A percentile compares a stretch with the other conserved stretches of the same genome.
These are phyloP conservation scores for Tenthredo scrophulariae DNA, from an alignment of 2,888 invertebrate genomes.

Conservation along the genomic window DNA sequence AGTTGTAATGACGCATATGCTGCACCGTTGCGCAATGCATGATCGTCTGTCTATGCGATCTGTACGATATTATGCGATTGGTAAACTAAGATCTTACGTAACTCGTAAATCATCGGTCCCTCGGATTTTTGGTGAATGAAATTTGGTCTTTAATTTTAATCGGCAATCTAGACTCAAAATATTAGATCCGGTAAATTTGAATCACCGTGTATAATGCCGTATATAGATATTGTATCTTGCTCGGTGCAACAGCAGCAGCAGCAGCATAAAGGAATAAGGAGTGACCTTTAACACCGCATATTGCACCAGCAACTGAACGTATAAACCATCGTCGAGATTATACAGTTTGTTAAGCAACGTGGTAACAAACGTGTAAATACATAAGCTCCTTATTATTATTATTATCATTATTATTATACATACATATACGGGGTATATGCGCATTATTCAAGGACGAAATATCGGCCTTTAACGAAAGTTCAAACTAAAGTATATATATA, in stretches of 20 bases:
- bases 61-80: too few relatives aligned
- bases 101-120: too few relatives aligned
- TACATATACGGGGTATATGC: too few relatives aligned
- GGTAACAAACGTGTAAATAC: neutral
- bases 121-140: too few relatives aligned
- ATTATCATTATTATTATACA: too few relatives aligned
- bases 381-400: neutral
- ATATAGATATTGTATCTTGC: neutral
- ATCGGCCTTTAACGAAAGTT: constrained; percentile 14
- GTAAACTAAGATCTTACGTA: too few relatives aligned
- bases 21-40: too few relatives aligned
- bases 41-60: too few relatives aligned
- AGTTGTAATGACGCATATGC: too few relatives aligned
- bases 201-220: neutral
- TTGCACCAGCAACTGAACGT: neutral
- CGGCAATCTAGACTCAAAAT: too few relatives aligned
- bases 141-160: too few relatives aligned
- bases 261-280: neutral
- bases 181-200: too few relatives aligned
- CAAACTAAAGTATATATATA: neutral
- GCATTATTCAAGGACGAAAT: neutral
- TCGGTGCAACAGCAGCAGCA: neutral
- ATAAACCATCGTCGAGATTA: neutral
- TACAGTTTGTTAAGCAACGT: neutral
- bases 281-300: constrained; percentile 32